Percentiles rank a stretch among this genome's conserved stretches.
Conservation (phyloP, 2,113 vertebrate genomes). For the Labeo rohita region DNA sequence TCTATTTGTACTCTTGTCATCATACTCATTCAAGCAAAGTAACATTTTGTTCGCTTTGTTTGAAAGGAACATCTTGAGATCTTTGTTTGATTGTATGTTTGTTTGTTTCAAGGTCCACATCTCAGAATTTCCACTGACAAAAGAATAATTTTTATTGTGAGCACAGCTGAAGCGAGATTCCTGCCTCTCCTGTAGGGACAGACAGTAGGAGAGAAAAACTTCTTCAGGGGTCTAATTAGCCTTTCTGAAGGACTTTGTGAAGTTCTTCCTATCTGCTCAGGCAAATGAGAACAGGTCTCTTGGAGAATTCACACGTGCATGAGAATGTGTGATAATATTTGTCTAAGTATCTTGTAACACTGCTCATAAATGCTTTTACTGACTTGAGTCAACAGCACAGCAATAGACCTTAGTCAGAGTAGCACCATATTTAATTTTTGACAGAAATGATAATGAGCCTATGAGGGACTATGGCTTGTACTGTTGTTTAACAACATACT, state of each 20-base stretch:
- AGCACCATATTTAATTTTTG: neutral
- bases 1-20: slow-evolving; percentile 16
- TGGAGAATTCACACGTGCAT: neutral
- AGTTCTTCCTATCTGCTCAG: neutral
- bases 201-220: neutral
- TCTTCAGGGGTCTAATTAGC: neutral
- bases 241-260: neutral
- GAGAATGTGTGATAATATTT: neutral
- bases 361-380: neutral
- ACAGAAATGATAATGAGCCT: neutral
- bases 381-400: neutral
- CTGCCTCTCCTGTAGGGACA: neutral
- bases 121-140: neutral
- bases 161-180: neutral
- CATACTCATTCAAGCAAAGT: slow-evolving; percentile 11
- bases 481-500: neutral
- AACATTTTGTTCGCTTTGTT: slow-evolving; percentile 16
- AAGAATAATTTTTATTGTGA: neutral
- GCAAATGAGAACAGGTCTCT: neutral
- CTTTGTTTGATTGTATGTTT: neutral
- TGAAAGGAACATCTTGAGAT: neutral
- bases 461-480: neutral
- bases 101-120: neutral
- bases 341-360: neutral
- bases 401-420: neutral